Base-by-base conservation (phyloP, 1,140 invertebrate species). In the Atta colombica region DNA sequence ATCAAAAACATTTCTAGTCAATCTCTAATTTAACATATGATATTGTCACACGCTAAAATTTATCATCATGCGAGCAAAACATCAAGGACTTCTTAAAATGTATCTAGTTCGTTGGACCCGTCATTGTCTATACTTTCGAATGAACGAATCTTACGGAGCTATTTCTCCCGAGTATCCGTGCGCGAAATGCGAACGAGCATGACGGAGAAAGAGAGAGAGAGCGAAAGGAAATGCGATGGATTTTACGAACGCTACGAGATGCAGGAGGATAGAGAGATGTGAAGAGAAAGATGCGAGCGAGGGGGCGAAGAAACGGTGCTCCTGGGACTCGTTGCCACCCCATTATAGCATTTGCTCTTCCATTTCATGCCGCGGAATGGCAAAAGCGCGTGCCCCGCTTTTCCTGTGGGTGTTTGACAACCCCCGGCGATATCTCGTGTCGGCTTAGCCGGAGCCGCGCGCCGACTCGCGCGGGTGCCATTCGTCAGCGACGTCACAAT, bases 301-400 rank as follows among this genome's bases (percentile, higher is more conserved):
- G 88, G 88, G 90, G 86, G 84, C 63, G 86, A 92, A 93, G 92
- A 92, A 95, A 95, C 91, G 89, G 92, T 90, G 89, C 94, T 94
- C 94, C 51, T 87, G 94, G 93, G 94, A 93, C 94, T 95, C 94
- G 94, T 95, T 95, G 93, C 92, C 93, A 94, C 94, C 94, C 94
- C 90, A 95, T 95, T 95, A 95, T 91, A 93, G 87, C 92, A 86
- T 93, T 94, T 91, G 94, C 88, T 92, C 93, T 94, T 95, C 91
- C 93, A 93, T 94, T 93, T 93, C 92, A 88, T 89, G 75, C 35
- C 77, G 89, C 88, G 84, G 89, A 92, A 91, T 84, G 91, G 89
- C 85, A 89, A 90, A 88, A 91, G 89, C 90, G 92, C 92, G 90
- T 90, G 91, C 86, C 89, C 90, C 75, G 92, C 80, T 91, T 89